phyloP scores from a whole-genome alignment of 30 jellyfish, hydroid and myxozoan species.

The Catostylus mosaicus region DNA sequence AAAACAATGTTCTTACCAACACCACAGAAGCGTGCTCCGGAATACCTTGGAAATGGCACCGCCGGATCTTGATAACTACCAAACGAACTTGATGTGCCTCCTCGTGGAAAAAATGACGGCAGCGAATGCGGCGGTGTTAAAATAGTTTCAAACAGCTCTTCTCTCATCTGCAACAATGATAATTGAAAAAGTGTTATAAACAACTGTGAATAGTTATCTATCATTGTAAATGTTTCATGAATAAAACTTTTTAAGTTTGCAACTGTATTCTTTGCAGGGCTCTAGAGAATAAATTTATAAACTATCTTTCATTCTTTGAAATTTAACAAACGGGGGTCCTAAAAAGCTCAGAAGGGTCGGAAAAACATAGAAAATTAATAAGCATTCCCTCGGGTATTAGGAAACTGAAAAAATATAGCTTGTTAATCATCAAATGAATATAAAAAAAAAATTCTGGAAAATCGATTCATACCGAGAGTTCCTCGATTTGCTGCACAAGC shows the following conservation, averaged over 20 bases:
- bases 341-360: no score
- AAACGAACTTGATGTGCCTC: conserved; percentile 52
- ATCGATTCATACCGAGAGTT: conserved; percentile 74
- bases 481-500: conserved; percentile 81
- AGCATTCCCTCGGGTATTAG: no score
- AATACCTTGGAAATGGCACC: conserved; percentile 94
- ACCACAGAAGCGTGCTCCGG: conserved; percentile 99
- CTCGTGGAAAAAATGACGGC: conserved; percentile 65
- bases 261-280: no score
- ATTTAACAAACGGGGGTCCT: no score
- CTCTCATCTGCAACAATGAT: conserved; percentile 44
- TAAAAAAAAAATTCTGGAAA: no score
- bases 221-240: background rate
- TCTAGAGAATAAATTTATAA: no score
- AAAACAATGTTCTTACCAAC: conserved; percentile 59
- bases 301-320: no score
- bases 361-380: no score
- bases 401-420: no score
- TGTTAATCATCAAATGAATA: no score
- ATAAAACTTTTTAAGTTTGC: no score
- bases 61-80: conserved; percentile 90
- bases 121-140: conserved; percentile 66
- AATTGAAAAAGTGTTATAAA: background rate
- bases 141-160: conserved; percentile 58
- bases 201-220: background rate